Evolutionary conservation across 2,888 invertebrate genomes (phyloP).

Genomic region (Barypeithes pellucidus): DNA sequence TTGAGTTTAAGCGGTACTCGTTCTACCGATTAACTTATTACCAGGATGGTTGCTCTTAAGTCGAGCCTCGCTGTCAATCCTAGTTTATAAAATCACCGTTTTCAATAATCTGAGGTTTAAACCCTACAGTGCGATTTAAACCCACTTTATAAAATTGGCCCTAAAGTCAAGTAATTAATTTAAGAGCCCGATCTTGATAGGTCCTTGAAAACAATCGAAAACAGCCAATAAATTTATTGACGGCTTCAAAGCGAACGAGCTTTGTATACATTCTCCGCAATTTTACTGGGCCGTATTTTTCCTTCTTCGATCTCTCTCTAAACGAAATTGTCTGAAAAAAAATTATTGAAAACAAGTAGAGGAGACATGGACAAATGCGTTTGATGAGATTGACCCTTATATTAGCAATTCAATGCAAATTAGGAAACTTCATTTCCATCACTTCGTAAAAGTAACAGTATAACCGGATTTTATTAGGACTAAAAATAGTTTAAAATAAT

Average conservation of each 20-base stretch:
- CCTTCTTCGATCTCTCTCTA: slow-evolving; percentile 27
- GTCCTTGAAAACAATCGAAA: slow-evolving; percentile 51
- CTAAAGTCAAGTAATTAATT: slow-evolving; percentile 24
- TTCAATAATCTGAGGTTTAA: no score
- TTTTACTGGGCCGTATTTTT: slow-evolving; percentile 37
- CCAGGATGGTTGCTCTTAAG: no score
- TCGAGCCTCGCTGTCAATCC: no score
- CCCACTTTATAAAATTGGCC: no score
- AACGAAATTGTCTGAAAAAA: slow-evolving; percentile 43
- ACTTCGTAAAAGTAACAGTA: slow-evolving; percentile 25
- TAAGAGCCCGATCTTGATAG: slow-evolving; percentile 42
- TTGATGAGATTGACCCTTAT: slow-evolving; percentile 51
- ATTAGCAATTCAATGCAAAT: slow-evolving; percentile 55
- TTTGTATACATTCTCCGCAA: slow-evolving; percentile 44
- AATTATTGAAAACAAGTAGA: slow-evolving; percentile 38
- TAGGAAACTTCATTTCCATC: slow-evolving; percentile 16
- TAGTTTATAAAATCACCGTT: no score
- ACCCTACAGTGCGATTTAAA: no score
- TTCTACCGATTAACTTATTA: no score
- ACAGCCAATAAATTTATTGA: slow-evolving; percentile 33
- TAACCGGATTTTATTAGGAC: slow-evolving; percentile 12
- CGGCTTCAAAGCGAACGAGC: slow-evolving; percentile 45
- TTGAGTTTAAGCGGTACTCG: no score
- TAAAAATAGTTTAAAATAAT: neutral
- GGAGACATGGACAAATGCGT: slow-evolving; percentile 51